phyloP scores from a whole-genome alignment of 2,888 invertebrate genomes.

The Apocheima hispidaria region DNA sequence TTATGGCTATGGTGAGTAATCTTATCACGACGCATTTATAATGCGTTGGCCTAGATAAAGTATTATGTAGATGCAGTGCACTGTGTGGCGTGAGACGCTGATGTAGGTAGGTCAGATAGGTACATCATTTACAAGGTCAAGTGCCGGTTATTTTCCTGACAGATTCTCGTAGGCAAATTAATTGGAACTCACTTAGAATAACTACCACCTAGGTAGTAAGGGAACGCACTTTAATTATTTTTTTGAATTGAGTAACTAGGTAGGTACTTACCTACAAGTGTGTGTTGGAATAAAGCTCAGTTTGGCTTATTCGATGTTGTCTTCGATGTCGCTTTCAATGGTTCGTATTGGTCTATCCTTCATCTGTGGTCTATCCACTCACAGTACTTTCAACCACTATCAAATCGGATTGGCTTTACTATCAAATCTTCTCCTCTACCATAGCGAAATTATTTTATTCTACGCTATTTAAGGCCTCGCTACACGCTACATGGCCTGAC shows the following conservation, averaged over 20 bases:
- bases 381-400: conserved; percentile 72
- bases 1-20: neutral
- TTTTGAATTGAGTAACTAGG: too few species aligned
- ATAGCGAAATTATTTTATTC: too few species aligned
- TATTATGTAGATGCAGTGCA: conserved; percentile 4
- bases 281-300: conserved; percentile 59
- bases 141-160: conserved; percentile 4
- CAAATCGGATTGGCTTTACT: conserved; percentile 68
- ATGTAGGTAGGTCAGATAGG: too few species aligned
- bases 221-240: too few species aligned
- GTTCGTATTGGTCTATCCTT: conserved; percentile 83
- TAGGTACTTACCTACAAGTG: too few species aligned
- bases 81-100: conserved; percentile 6
- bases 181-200: too few species aligned
- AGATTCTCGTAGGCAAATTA: too few species aligned
- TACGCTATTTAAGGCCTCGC: too few species aligned
- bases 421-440: conserved; percentile 59
- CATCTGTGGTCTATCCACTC: too few species aligned
- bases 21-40: too few species aligned
- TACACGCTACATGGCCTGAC: too few species aligned
- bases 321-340: conserved; percentile 85
- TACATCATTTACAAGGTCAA: conserved; percentile 10
- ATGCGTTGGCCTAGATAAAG: conserved; percentile 4
- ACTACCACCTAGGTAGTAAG: too few species aligned
- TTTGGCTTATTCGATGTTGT: conserved; percentile 82